These are phyloP conservation scores for Smittia aterrima DNA, from an alignment of 2,888 invertebrate genomes.

Conservation along the genomic window DNA sequence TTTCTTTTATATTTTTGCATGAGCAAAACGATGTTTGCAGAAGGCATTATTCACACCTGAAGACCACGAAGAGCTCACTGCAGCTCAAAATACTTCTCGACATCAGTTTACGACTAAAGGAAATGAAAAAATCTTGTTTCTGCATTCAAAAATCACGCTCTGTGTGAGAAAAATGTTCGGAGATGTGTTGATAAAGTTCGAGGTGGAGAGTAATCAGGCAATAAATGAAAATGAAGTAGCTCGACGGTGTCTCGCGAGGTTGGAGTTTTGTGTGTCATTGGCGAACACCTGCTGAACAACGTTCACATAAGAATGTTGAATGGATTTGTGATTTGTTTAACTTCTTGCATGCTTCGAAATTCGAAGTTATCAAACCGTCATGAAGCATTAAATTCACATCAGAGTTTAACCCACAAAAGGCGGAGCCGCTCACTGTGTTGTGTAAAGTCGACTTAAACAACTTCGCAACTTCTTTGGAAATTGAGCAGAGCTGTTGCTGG, in stretches of 20 bases:
- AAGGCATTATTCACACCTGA: background rate
- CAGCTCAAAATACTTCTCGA: background rate
- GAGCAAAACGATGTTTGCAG: background rate
- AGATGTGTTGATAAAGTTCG: slow-evolving; percentile 22
- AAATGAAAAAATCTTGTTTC: slow-evolving; percentile 37
- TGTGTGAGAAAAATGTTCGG: slow-evolving; percentile 10
- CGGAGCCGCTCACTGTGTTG: background rate
- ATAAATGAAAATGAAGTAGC: slow-evolving; percentile 19
- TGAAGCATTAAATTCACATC: slow-evolving; percentile 1
- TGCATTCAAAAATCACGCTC: slow-evolving; percentile 5
- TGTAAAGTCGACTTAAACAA: too few species aligned
- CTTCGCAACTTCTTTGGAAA: too few species aligned
- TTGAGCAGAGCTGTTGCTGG: too few species aligned
- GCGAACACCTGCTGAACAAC: slow-evolving; percentile 30
- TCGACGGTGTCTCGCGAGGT: background rate
- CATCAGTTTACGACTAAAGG: background rate
- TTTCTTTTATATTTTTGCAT: too few species aligned
- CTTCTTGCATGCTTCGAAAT: background rate
- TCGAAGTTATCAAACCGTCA: background rate
- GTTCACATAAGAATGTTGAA: background rate
- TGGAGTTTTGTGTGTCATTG: background rate
- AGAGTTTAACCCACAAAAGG: background rate
- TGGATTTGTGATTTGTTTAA: background rate
- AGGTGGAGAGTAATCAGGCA: slow-evolving; percentile 10
- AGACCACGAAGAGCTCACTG: background rate